Conservation (phyloP, 2,113 vertebrate genomes). For the Ictalurus furcatus region DNA sequence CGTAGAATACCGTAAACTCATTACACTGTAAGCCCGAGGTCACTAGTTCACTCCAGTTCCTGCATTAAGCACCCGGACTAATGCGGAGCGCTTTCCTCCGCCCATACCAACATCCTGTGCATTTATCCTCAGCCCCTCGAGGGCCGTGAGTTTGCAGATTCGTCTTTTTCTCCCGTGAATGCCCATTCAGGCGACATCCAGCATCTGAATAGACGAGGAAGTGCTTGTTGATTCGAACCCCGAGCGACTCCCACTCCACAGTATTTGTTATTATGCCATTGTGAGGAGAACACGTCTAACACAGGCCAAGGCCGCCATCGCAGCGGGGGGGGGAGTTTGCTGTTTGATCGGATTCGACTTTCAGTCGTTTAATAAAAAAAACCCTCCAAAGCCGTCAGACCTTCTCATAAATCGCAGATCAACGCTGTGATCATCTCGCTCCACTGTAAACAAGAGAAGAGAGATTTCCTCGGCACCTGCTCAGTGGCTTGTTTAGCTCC, state of each 20-base stretch:
- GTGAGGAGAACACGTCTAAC: constrained; percentile 28
- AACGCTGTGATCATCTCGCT: not conserved
- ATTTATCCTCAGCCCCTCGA: constrained; percentile 16
- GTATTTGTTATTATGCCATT: constrained; percentile 14
- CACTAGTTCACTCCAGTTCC: constrained; percentile 29
- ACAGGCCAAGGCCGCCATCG: not conserved
- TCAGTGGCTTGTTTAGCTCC: not conserved
- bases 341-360: not conserved
- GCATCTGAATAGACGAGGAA: constrained; percentile 42
- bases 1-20: constrained; percentile 32
- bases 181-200: constrained; percentile 23
- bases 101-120: constrained; percentile 22
- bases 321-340: too few relatives aligned
- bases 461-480: not conserved
- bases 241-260: constrained; percentile 6
- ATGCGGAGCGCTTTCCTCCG: constrained; percentile 22
- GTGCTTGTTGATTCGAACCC: constrained; percentile 32
- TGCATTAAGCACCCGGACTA: constrained; percentile 22
- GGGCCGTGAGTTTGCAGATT: constrained; percentile 26
- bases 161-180: constrained; percentile 9
- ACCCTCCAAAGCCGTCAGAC: not conserved
- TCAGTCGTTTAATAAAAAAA: constrained; percentile 22
- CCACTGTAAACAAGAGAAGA: not conserved
- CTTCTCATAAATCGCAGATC: constrained; percentile 6
- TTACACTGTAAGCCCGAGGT: constrained; percentile 17